Percentiles rank a stretch among this genome's conserved stretches.
Evolutionary conservation across 1,140 invertebrate genomes (phyloP).

Genomic region (Copidosoma floridanum): DNA sequence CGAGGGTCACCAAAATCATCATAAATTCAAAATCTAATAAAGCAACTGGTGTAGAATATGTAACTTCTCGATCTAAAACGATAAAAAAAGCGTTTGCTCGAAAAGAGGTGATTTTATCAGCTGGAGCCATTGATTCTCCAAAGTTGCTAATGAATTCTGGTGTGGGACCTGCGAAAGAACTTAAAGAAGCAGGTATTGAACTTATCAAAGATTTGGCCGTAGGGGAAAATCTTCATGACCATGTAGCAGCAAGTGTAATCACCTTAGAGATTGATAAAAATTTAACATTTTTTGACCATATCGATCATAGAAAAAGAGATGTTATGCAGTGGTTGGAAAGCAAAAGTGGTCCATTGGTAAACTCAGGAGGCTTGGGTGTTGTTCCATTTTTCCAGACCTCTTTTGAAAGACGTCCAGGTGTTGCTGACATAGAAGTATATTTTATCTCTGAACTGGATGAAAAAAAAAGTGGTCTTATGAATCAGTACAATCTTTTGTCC

Average conservation of each 20-base stretch:
- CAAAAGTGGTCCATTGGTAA: neutral
- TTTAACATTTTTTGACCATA: no score
- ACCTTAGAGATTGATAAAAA: neutral
- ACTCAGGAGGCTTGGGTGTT: neutral
- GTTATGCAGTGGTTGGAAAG: neutral
- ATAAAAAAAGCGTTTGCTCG: conserved; percentile 45
- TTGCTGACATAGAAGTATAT: neutral
- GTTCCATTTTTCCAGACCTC: neutral
- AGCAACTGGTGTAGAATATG: conserved; percentile 67
- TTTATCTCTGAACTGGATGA: neutral
- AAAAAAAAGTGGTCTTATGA: neutral
- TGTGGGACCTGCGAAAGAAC: conserved; percentile 62
- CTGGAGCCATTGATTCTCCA: conserved; percentile 62
- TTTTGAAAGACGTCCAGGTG: neutral
- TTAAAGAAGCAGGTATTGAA: conserved; percentile 60
- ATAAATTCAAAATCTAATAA: conserved; percentile 67
- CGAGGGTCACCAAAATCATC: conserved; percentile 42
- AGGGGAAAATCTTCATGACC: conserved; percentile 58
- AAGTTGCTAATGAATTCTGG: conserved; percentile 67
- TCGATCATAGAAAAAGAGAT: neutral
- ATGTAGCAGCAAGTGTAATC: conserved; percentile 34
- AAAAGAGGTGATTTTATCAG: conserved; percentile 65
- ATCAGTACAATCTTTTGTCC: neutral
- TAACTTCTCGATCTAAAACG: neutral
- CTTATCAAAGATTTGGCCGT: conserved; percentile 57